Evolutionary conservation across 2,888 invertebrate genomes (phyloP), one percentile per base, ranked within the genome.

Genomic region (Acrocyrtus sp.): DNA sequence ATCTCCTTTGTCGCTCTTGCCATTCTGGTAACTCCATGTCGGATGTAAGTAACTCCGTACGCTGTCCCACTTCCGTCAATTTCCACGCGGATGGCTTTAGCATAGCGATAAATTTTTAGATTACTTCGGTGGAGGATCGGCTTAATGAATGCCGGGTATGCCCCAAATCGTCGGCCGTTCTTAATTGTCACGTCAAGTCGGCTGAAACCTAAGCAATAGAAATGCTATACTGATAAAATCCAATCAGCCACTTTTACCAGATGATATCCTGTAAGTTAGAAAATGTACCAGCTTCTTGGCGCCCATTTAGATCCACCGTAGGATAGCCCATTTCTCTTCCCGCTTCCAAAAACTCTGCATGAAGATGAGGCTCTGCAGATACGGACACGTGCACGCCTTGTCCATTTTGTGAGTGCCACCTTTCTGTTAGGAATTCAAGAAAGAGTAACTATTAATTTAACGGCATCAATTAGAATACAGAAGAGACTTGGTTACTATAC

Each of bases 1-100:
- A 78, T 60, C 72, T 78, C 79, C 17, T 72, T 74, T 19, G 29
- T 66, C 1, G 73, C 78, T 15, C 43, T n/a, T 10, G 67, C 78
- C 60, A 67, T 66, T n/a, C 65, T 48, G 12, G 48, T 8, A 0
- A 48, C 34, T 21, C 77, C 78, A 43, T 78, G 77, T 24, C 74
- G 62, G n/a, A 41, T 21, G 50, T 70, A 80, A 0, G 76, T 65
- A 3, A 80, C 65, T 26, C 78, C 80, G 56, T 57, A 65, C 0
- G 80, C 80, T 17, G 53, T 47, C 19, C 34, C 61, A 3, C 26
- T 45, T 17, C 47, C 54, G 34, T 69, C 65, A 12, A 76, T 22
- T 45, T 73, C 54, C 10, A 76, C 22, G 29, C 65, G 22, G 4
- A 68, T 57, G 2, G 43, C 78, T 29, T 68, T 45, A 5, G 78